Base-by-base conservation (phyloP, 2,888 invertebrate species). In the Adelognathus sp. region DNA sequence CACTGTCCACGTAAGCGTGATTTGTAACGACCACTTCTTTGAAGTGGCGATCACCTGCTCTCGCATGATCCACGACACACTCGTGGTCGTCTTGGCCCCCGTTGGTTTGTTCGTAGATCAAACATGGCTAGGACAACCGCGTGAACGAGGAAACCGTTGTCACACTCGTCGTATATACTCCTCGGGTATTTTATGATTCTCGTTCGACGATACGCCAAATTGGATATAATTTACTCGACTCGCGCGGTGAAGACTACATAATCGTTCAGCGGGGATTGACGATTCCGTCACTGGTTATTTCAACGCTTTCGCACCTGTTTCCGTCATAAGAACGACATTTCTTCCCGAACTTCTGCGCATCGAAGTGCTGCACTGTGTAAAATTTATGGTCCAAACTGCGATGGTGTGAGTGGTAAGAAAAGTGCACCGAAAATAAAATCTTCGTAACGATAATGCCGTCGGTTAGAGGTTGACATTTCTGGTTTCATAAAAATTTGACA, bases 11-110 rank as follows among this genome's bases (percentile, higher is more conserved):
- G 78, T 70, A 73, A 76, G 61, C 70, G 79, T 82, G 83, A 86
- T 87, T 87, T 85, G 86, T 83, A 85, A 83, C 76, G 82, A 79
- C 78, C 79, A 80, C 73, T 77, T 82, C 77, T 64, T 81, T 81
- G 83, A 85, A 76, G 81, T 84, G 79, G 81, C 79, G 64, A 79
- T 80, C 80, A 61, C 18, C 46, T 67, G 24, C 75, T 67, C 52
- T 75, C 27, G n/a, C n/a, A 67, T 61, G 31, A 27, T 54, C 63
- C 63, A 54, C 46, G n/a, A 36, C 36, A 66, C 31, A 31, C 63
- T n/a, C 21, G 46, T 21, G n/a, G 70, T 76, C 29, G 27, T 58
- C 9, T 18, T 39, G 18, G 39, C n/a, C n/a, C n/a, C 39, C 6
- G 58, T 39, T 41, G 76, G 50, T 50, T 79, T 41, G 61, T 16